These are phyloP conservation scores for Cathartes aura DNA, from an alignment of 2,113 vertebrate genomes.

Conservation along the genomic window DNA sequence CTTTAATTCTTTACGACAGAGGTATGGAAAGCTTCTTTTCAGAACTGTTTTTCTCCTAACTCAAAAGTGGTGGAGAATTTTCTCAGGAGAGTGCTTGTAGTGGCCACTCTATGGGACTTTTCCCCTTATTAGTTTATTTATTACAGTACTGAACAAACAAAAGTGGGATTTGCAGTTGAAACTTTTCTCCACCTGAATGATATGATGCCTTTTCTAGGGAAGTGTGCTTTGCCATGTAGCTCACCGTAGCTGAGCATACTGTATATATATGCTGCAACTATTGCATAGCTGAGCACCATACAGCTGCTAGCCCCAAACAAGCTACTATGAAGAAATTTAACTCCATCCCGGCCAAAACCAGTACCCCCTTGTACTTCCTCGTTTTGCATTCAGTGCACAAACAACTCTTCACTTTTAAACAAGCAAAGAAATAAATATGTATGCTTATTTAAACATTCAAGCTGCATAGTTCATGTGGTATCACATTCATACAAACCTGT, in stretches of 20 bases:
- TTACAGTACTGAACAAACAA: neutral
- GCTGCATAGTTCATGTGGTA: neutral
- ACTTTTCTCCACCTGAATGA: neutral
- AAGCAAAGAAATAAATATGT: neutral
- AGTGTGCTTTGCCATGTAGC: neutral
- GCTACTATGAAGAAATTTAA: neutral
- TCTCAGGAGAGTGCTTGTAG: neutral
- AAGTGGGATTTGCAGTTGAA: neutral
- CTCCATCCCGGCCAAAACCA: neutral
- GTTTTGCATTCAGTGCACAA: neutral
- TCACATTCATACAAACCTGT: neutral
- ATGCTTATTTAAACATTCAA: neutral
- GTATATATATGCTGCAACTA: too few species aligned
- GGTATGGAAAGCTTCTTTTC: neutral
- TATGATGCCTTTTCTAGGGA: neutral
- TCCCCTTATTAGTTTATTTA: neutral
- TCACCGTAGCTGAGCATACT: too few species aligned
- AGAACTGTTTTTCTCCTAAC: neutral
- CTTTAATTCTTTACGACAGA: neutral
- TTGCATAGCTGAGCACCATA: too few species aligned
- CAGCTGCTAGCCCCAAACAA: neutral
- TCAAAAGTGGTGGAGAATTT: neutral
- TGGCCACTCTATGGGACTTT: neutral
- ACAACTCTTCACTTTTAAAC: neutral
- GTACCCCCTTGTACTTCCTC: neutral